Base-by-base conservation (phyloP, 2,113 vertebrate species). In the Eulacestoma nigropectus region DNA sequence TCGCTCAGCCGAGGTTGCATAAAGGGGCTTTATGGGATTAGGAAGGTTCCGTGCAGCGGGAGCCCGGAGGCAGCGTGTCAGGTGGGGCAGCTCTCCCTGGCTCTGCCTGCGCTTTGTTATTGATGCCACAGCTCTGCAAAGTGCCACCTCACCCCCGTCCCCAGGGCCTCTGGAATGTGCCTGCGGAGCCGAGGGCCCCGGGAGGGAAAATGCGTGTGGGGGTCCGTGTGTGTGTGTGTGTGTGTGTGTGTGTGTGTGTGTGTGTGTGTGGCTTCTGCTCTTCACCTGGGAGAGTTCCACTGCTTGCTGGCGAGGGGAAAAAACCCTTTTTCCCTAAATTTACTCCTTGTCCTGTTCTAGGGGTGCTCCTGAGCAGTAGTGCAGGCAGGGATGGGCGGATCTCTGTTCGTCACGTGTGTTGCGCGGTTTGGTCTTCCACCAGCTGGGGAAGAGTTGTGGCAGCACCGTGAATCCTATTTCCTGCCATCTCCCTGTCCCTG, bases 21-120 rank as follows among this genome's bases (percentile, higher is more conserved):
- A 94, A 96, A 97, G 93, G 84, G 86, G 94, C 37, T 97, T 95
- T 96, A 72, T 88, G 49, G 97, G 95, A 97, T 97, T 97, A 97
- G 33, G 21, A 76, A 21, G 93, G 96, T 93, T 93, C 82, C 87
- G 41, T 88, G 93, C 89, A 74, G 78, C 1, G 42, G 89, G 80
- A 89, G 93, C 88, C 85, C 81, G 50, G 16, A 55, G 49, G 84
- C 84, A 33, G 84, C 25, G 4, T 86, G 94, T 94, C 92, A 92
- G 86, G 74, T 95, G 85, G 59, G 94, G 85, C 91, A 78, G 79
- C 59, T 62, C 91, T 74, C 82, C 65, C 59, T 89, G 83, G 63
- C 59, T 75, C 80, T 60, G 62, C 86, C 42, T 25, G 35, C 1
- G 0, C 79, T 90, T 62, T 44, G 39, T 64, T 52, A 52, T 33